Base-by-base conservation (phyloP, 2,797 vertebrate genomes). In the Agapornis canus region DNA sequence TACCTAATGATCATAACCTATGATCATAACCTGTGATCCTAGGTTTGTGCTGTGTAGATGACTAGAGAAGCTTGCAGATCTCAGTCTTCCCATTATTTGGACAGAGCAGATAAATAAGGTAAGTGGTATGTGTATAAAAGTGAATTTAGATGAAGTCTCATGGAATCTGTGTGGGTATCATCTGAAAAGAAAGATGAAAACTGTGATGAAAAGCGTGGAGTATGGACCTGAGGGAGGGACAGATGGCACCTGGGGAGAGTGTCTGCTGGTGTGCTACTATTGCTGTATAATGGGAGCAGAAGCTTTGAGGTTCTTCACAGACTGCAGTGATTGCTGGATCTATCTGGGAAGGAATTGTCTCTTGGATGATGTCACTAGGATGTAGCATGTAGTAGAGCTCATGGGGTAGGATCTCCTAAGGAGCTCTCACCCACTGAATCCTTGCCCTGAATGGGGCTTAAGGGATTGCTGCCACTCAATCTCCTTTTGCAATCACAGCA, bases 41-140 rank as follows among this genome's bases (percentile, higher is more conserved):
- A 18, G 56, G 56, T 31, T 42, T 1, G 2, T 64, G 37, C 89
- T 42, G 23, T 10, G 12, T 0, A 64, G 70, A 18, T 32, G 61
- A 32, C 73, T 82, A 15, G 79, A 83, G 75, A 11, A 31, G 31
- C 26, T 40, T 0, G 0, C 31, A 63, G 43, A 52, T 18, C 27
- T 54, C 10, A 4, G 5, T 37, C 27, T 25, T 70, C 45, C 11
- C 13, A 10, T 0, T 0, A 1, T 51, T 14, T 81, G 54, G 72
- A 70, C 22, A 18, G 81, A 88, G 47, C n/a, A 66, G 65, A 37
- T 49, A 81, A 83, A 65, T 77, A 40, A 82, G 31, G 79, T 88
- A 29, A 88, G 72, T 79, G 47, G 3, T n/a, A 0, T 14, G 35
- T 29, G 20, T 31, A 19, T 22, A 16, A 66, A 52, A 12, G 8